Evolutionary conservation across 2,797 vertebrate species (phyloP).

Genomic region (Epinephelus awoara): DNA sequence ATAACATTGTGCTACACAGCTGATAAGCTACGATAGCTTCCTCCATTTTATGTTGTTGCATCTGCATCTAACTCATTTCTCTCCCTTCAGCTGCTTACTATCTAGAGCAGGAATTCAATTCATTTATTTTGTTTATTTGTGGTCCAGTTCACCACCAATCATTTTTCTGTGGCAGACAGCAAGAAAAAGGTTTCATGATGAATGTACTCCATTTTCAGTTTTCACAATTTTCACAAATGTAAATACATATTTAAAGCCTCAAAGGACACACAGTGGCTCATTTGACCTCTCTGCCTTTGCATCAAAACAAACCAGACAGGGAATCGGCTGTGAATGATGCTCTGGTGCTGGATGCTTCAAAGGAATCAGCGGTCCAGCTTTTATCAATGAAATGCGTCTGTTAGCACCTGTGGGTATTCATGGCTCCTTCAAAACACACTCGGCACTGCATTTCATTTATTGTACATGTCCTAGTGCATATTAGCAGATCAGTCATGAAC

Average conservation of each 20-base stretch:
- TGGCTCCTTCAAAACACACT: background rate
- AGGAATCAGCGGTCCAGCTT: background rate
- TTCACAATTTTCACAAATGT: background rate
- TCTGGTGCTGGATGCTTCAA: conserved; percentile 10
- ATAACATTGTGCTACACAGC: background rate
- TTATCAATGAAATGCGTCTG: conserved; percentile 6
- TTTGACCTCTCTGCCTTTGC: background rate
- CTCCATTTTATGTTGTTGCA: background rate
- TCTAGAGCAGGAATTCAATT: background rate
- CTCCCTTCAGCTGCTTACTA: background rate
- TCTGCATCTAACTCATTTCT: background rate
- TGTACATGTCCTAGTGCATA: background rate
- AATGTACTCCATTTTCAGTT: background rate
- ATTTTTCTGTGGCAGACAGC: background rate
- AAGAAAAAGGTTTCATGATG: background rate
- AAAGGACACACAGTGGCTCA: background rate
- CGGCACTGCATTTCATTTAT: background rate
- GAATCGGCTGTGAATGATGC: conserved; percentile 1
- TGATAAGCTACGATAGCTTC: background rate
- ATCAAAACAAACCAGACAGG: background rate
- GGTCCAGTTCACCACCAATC: background rate
- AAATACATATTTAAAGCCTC: background rate
- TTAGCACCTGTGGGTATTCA: conserved; percentile 18
- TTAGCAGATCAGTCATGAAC: background rate
- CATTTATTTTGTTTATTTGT: background rate